Base-by-base conservation (phyloP, 2,797 vertebrate genomes). In the Sphenopsis melanotis region DNA sequence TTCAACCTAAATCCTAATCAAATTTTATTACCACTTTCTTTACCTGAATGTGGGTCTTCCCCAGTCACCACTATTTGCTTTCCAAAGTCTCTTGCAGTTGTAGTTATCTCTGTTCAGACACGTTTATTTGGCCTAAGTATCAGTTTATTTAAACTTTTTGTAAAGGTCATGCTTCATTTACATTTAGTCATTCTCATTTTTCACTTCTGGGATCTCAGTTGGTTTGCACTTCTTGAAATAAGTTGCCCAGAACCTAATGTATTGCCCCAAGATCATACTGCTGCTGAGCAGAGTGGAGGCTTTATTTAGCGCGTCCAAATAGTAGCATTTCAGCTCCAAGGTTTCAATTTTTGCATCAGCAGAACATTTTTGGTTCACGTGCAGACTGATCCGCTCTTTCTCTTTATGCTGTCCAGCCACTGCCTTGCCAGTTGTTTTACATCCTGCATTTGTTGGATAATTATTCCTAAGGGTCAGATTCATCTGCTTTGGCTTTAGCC, bases 101-200 rank as follows among this genome's bases (percentile, higher is more conserved):
- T 63, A 75, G 56, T 86, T 91, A 71, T 81, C 83, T 91, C 53
- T 56, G 17, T 75, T 90, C 30, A 46, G 76, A 75, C 90, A 64
- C 0, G 0, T 83, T 85, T 93, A 85, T 83, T 95, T 91, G 83
- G 85, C 37, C 34, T 85, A 74, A 74, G 41, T 46, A 90, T 83
- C 65, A 83, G 23, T 91, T 90, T 53, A 64, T 68, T 82, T 94
- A 85, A 95, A 85, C 36, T 79, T 89, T 89, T 47, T 14, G 1
- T 86, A 71, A 86, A 95, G 53, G 80, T 78, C 65, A 68, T 71
- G 27, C 69, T 83, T 95, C 79, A 52, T 94, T 95, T 93, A 59
- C 63, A 29, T 95, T 88, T 81, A 93, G 68, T 86, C 83, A 42
- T 78, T 88, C 80, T 93, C 61, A 71, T 90, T 95, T 95, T 96